These are phyloP conservation scores for Ricordea florida DNA, from an alignment of 92 coral and sea anemone species.

Conservation along the genomic window DNA sequence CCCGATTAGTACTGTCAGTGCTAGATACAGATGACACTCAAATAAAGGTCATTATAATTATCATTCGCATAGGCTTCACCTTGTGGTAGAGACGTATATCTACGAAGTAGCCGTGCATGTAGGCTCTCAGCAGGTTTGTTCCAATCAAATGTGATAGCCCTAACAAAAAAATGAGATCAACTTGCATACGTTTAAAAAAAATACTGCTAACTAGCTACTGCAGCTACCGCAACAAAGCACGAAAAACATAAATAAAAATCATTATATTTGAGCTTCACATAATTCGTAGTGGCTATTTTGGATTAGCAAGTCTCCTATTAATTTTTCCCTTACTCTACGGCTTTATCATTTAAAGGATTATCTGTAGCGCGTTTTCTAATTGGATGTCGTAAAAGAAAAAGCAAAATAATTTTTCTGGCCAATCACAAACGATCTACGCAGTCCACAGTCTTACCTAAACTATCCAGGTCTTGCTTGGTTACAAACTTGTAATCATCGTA, in stretches of 20 bases:
- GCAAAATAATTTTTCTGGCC: too few relatives aligned
- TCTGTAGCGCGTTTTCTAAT: too few relatives aligned
- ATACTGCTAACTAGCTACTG: too few relatives aligned
- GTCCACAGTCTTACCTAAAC: conserved; percentile 84
- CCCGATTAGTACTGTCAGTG: too few relatives aligned
- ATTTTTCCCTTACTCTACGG: too few relatives aligned
- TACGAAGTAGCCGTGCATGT: conserved; percentile 98
- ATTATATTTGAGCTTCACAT: not conserved
- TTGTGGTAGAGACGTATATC: conserved; percentile 94
- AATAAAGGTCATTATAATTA: not conserved
- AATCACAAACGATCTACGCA: too few relatives aligned
- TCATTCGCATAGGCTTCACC: conserved; percentile 39
- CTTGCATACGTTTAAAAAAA: too few relatives aligned
- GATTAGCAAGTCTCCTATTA: too few relatives aligned
- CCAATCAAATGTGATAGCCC: conserved; percentile 93
- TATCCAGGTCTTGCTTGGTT: conserved; percentile 88
- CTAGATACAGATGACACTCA: too few relatives aligned
- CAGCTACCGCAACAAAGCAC: not conserved
- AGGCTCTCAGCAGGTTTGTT: conserved; percentile 91
- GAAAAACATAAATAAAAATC: not conserved
- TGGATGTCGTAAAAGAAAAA: too few relatives aligned
- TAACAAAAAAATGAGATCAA: conserved; percentile 14
- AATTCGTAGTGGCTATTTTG: too few relatives aligned
- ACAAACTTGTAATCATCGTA: conserved; percentile 99
- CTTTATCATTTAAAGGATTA: too few relatives aligned